These are phyloP conservation scores for Callithrix jacchus DNA, from an alignment of 2,113 vertebrate species.

Conservation along the genomic window DNA sequence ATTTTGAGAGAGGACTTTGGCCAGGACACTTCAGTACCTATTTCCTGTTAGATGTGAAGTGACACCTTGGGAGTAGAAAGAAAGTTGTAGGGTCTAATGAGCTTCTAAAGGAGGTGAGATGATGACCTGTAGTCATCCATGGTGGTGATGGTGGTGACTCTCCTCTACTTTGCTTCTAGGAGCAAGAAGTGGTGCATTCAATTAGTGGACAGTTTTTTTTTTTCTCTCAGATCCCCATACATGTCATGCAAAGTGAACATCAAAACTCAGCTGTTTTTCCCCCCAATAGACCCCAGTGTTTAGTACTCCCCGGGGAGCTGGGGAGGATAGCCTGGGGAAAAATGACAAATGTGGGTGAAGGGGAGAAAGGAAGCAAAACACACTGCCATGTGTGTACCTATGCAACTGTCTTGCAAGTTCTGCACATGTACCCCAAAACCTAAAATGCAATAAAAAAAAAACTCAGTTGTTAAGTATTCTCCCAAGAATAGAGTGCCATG, in stretches of 20 bases:
- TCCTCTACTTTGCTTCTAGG: neutral
- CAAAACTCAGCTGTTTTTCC: neutral
- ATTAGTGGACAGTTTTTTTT: neutral
- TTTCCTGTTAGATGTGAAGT: neutral
- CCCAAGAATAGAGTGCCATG: neutral
- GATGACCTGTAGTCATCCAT: neutral
- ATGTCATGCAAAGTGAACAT: neutral
- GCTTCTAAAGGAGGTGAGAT: neutral
- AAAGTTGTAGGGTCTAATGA: neutral
- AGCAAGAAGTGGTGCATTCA: neutral
- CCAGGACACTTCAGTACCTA: neutral
- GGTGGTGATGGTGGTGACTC: neutral
- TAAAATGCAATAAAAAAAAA: too few relatives aligned
- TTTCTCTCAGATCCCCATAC: neutral
- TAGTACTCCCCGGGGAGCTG: too few relatives aligned
- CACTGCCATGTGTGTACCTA: too few relatives aligned
- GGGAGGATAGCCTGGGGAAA: too few relatives aligned
- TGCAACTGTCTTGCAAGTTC: too few relatives aligned
- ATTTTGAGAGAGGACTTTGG: constrained; percentile 8
- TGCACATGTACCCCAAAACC: too few relatives aligned
- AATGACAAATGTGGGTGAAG: too few relatives aligned
- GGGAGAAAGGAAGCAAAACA: too few relatives aligned
- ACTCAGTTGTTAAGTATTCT: neutral
- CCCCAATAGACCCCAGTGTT: too few relatives aligned
- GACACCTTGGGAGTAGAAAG: neutral